These are phyloP conservation scores for Eumaeus atala DNA, from an alignment of 1,140 invertebrate genomes.

Conservation along the genomic window DNA sequence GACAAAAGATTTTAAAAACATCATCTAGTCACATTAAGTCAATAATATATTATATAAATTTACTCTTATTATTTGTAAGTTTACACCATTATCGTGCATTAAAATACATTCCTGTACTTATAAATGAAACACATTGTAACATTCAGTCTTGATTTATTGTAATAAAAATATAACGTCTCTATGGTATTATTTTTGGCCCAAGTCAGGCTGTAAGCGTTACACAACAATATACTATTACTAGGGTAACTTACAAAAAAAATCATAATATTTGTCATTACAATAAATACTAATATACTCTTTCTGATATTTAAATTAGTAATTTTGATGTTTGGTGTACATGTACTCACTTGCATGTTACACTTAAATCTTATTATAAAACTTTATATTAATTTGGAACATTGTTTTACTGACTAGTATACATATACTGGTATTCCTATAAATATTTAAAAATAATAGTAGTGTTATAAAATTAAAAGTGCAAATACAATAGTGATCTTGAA, in stretches of 20 bases:
- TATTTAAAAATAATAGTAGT: slow-evolving; percentile 4
- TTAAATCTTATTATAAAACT: background rate
- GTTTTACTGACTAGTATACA: slow-evolving; percentile 8
- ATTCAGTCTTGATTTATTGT: slow-evolving; percentile 20
- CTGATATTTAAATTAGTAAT: no score
- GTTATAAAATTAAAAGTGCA: no score
- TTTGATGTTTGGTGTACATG: no score
- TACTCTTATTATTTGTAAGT: background rate
- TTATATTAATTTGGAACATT: slow-evolving; percentile 6
- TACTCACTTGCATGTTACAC: background rate
- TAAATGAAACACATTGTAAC: slow-evolving; percentile 16
- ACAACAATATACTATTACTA: background rate
- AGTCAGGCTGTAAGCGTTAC: background rate
- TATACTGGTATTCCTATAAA: background rate
- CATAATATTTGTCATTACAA: no score
- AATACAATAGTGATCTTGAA: no score
- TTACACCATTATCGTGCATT: background rate
- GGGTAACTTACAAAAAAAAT: background rate
- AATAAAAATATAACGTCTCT: slow-evolving; percentile 18
- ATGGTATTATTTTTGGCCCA: slow-evolving; percentile 9
- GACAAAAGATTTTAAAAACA: background rate
- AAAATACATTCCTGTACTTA: background rate
- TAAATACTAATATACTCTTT: no score
- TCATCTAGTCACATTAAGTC: background rate
- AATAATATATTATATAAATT: background rate